Percentiles rank a stretch among this genome's conserved stretches.
Evolutionary conservation across 2,113 vertebrate species (phyloP).

Genomic region (Centrocercus urophasianus): DNA sequence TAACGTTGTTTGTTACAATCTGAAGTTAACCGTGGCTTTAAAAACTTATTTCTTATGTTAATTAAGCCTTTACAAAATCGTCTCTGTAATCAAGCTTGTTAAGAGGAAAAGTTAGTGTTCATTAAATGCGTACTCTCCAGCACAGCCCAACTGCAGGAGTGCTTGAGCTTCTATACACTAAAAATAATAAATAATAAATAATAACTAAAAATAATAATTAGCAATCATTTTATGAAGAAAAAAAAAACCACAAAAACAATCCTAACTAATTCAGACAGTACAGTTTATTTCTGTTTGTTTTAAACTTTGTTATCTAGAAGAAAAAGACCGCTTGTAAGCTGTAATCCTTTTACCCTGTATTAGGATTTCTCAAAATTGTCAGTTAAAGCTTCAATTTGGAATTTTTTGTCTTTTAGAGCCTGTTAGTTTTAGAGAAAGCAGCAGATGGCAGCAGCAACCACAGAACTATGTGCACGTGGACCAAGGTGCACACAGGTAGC

Average conservation of each 20-base stretch:
- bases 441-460: constrained; percentile 39
- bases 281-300: not conserved
- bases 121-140: not conserved
- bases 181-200: not conserved
- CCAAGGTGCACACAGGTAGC: rapidly evolving
- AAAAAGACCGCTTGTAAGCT: not conserved
- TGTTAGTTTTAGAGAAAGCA: not conserved
- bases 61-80: not conserved
- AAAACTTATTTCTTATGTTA: not conserved
- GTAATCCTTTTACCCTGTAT: not conserved
- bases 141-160: not conserved
- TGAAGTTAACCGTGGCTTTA: rapidly evolving
- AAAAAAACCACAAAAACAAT: no score
- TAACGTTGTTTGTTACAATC: not conserved
- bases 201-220: not conserved
- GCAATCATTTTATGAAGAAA: rapidly evolving
- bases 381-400: rapidly evolving
- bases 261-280: not conserved
- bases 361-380: not conserved
- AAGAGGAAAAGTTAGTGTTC: not conserved
- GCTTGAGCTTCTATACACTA: no score
- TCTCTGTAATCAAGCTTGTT: not conserved
- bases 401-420: not conserved
- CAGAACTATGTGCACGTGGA: rapidly evolving
- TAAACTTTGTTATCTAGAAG: not conserved